Evolutionary conservation across 2,888 invertebrate genomes (phyloP), one percentile per base, ranked within the genome.

Genomic region (Drosophila demipolita): DNA sequence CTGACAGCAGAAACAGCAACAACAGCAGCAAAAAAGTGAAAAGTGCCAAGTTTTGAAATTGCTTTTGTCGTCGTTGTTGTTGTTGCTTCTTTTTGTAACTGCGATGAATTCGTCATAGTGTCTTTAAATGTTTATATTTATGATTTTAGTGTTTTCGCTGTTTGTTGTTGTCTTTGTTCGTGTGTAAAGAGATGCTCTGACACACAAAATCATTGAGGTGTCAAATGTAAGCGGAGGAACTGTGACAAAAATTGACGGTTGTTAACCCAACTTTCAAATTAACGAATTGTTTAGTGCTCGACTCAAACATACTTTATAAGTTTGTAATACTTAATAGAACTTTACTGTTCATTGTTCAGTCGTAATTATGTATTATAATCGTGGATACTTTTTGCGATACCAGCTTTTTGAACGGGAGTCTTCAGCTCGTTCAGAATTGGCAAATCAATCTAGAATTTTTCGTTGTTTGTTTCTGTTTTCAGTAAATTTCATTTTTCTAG

Each of bases 201-300:
- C 84, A 90, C 68, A 85, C 73, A 84, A 87, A 89, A 69, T 69
- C 88, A 79, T 79, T 73, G 68, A 82, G 68, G 72, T 87, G 88
- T 85, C 83, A 82, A 73, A 73, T 29, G 40, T 53, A 49, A 64
- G 40, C 65, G 49, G 1, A 36, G 48, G 15, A 12, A 64, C 33
- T 67, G 53, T 60, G 48, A 42, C 29, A 52, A 53, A 53, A 57
- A 54, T 20, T 79, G 52, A 63, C 53, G 55, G 49, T 54, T 40
- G 23, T 35, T 48, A 32, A 29, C 35, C 23, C 15, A 65, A 17
- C 20, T 11, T 20, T 26, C 33, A 48, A 23, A 35, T 59, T 35
- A 26, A 9, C 29, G 29, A 17, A 45, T 45, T 45, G 45, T 20
- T 20, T 12, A 20, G 42, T 45, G 20, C 12, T 12, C 42, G 45